A percentile compares a stretch with the other conserved stretches of the same genome.
These are phyloP conservation scores for Acrocephalus kingi DNA, from an alignment of 2,113 vertebrate species.

Conservation along the genomic window DNA sequence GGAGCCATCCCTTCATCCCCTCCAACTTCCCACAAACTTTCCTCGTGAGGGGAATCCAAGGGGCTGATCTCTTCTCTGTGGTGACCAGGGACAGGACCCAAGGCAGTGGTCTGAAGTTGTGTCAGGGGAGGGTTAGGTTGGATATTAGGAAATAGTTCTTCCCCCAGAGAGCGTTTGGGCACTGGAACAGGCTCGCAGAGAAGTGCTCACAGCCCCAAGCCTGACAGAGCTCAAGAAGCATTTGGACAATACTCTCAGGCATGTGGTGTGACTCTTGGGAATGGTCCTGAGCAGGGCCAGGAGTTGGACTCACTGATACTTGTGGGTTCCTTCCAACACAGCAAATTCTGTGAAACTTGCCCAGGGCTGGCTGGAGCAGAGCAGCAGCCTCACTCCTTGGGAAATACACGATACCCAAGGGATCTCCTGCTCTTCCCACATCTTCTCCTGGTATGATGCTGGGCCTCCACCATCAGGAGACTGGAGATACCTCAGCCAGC, in stretches of 20 bases:
- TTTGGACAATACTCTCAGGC: background rate
- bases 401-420: background rate
- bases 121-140: background rate
- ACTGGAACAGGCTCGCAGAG: background rate
- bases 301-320: rapidly evolving
- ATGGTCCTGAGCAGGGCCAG: background rate
- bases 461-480: background rate
- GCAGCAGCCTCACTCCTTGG: background rate
- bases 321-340: background rate
- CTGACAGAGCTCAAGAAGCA: background rate
- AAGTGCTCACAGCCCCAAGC: background rate
- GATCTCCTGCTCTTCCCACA: background rate
- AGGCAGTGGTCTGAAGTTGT: background rate
- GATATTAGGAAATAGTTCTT: background rate
- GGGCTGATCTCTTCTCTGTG: background rate
- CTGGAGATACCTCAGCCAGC: rapidly evolving
- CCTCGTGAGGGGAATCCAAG: background rate
- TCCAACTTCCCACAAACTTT: rapidly evolving
- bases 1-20: background rate
- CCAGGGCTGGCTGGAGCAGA: background rate
- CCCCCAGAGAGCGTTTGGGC: background rate
- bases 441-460: too few species aligned
- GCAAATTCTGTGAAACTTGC: background rate
- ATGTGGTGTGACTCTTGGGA: background rate
- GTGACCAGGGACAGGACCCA: background rate